These are phyloP conservation scores for Trichogramma dendrolimi DNA, from an alignment of 2,888 invertebrate genomes.

Conservation along the genomic window DNA sequence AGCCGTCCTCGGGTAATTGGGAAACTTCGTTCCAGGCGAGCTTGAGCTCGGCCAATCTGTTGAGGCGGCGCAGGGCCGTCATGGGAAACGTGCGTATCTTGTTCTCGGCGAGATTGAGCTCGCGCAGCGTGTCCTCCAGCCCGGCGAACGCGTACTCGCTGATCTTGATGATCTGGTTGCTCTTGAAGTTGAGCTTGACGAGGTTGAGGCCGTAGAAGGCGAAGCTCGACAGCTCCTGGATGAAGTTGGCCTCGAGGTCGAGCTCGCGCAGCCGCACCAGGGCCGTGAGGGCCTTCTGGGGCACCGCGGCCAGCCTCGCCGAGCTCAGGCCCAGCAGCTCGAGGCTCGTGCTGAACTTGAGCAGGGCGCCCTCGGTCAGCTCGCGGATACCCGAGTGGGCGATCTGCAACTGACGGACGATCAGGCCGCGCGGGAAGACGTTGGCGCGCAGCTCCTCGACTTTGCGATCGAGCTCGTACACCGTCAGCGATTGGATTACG, in stretches of 20 bases:
- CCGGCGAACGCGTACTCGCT: conserved; percentile 81
- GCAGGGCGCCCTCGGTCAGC: conserved; percentile 49
- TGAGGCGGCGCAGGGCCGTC: conserved; percentile 71
- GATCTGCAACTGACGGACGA: conserved; percentile 71
- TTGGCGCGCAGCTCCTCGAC: conserved; percentile 71
- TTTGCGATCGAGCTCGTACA: conserved; percentile 82
- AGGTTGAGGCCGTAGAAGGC: conserved; percentile 84
- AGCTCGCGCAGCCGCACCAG: conserved; percentile 69
- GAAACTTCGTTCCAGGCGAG: conserved; percentile 61
- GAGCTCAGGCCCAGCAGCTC: conserved; percentile 76
- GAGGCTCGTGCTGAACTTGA: conserved; percentile 50
- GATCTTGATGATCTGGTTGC: conserved; percentile 74
- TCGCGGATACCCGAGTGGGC: conserved; percentile 63
- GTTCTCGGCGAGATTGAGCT: conserved; percentile 85
- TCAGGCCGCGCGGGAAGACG: conserved; percentile 67
- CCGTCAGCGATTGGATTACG: conserved; percentile 73
- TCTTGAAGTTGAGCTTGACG: conserved; percentile 76
- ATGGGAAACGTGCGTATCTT: conserved; percentile 79
- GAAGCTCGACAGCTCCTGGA: conserved; percentile 78
- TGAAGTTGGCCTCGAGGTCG: conserved; percentile 80
- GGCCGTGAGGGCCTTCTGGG: conserved; percentile 72
- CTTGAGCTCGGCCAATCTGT: conserved; percentile 65
- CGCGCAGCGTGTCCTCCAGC: conserved; percentile 71
- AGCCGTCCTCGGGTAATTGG: conserved; percentile 67
- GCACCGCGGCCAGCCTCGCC: conserved; percentile 69